Conservation (phyloP, 2,888 invertebrate species). For the Spilarctia lutea region DNA sequence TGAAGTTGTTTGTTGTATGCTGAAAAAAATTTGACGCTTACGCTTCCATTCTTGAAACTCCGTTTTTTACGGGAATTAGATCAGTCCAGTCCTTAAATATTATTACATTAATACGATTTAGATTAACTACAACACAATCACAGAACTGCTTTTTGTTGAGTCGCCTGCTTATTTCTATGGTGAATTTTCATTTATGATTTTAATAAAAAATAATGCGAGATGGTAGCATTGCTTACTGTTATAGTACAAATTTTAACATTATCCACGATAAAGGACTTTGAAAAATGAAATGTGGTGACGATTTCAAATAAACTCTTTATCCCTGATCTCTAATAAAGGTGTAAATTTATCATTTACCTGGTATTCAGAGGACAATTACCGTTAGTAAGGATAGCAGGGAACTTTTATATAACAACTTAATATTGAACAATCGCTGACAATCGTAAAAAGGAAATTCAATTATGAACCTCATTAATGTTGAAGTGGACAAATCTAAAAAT, state of each 20-base stretch:
- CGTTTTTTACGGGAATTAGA: not conserved
- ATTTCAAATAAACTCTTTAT: too few relatives aligned
- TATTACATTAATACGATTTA: not conserved
- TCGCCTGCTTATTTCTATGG: too few relatives aligned
- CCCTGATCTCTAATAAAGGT: not conserved
- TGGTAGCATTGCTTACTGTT: too few relatives aligned
- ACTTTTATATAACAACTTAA: not conserved
- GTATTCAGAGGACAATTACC: not conserved
- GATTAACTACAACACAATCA: not conserved
- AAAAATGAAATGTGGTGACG: too few relatives aligned
- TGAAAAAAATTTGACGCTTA: not conserved
- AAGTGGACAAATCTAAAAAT: conserved; percentile 45
- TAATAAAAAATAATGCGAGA: too few relatives aligned
- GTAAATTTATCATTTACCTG: not conserved
- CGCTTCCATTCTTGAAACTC: not conserved
- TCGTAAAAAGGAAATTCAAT: not conserved
- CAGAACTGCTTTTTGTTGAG: not conserved
- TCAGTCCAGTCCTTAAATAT: not conserved
- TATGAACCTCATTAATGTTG: not conserved
- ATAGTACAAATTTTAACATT: too few relatives aligned
- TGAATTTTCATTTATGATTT: too few relatives aligned
- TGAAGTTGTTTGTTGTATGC: not conserved
- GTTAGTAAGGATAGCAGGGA: not conserved
- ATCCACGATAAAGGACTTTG: too few relatives aligned
- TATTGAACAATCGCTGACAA: not conserved